A percentile compares a stretch with the other conserved stretches of the same genome.
These are phyloP conservation scores for Myoxocephalus aenaeus DNA, from an alignment of 2,797 vertebrate genomes.

Conservation along the genomic window DNA sequence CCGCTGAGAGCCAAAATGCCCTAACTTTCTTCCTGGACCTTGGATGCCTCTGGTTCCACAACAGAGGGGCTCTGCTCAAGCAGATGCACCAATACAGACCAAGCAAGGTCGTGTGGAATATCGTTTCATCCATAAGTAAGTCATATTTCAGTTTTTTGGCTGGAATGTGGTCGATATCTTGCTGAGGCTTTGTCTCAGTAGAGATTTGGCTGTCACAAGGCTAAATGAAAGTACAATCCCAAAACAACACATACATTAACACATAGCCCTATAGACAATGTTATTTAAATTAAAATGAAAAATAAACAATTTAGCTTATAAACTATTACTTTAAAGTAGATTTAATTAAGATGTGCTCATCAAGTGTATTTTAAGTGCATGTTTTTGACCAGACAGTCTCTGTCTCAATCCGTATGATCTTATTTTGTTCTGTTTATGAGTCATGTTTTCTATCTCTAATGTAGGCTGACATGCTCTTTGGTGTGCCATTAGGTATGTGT, in stretches of 20 bases:
- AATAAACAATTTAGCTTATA: background rate
- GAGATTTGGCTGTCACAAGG: background rate
- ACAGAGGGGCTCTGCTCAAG: too few relatives aligned
- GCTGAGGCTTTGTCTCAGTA: too few relatives aligned
- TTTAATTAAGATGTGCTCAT: background rate
- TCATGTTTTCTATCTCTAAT: conserved; percentile 66
- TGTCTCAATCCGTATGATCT: conserved; percentile 21
- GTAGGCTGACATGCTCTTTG: conserved; percentile 55
- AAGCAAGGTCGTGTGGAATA: too few relatives aligned
- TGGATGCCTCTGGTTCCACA: too few relatives aligned
- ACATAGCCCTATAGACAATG: background rate
- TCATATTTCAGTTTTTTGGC: too few relatives aligned
- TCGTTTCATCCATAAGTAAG: too few relatives aligned
- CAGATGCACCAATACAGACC: too few relatives aligned
- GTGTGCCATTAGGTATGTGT: conserved; percentile 43
- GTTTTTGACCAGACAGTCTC: conserved; percentile 34
- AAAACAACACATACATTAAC: background rate
- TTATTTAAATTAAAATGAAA: background rate
- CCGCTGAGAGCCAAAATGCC: too few relatives aligned
- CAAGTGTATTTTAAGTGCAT: background rate
- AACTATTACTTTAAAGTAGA: background rate
- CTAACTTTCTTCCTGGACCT: too few relatives aligned
- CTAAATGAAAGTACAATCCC: background rate
- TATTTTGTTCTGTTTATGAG: conserved; percentile 48
- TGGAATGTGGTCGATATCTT: too few relatives aligned